A percentile compares a stretch with the other conserved stretches of the same genome.
phyloP scores from a whole-genome alignment of 2,113 vertebrate genomes.

The Martes martes region DNA sequence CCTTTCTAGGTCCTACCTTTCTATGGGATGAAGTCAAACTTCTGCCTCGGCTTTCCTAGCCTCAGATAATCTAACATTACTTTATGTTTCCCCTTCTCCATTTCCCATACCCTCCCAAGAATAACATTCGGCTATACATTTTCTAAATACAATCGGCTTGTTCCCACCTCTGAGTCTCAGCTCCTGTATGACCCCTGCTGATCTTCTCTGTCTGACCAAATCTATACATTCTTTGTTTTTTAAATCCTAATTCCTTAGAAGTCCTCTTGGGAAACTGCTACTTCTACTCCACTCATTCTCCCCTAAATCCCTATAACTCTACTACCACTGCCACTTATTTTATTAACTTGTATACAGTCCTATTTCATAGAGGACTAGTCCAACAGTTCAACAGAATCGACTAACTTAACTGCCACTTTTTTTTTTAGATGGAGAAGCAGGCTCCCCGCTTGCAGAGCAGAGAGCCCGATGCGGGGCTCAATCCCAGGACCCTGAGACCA shows the following conservation, averaged over 20 bases:
- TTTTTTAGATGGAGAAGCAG: no score
- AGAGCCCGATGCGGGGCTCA: no score
- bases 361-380: not conserved
- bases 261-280: not conserved
- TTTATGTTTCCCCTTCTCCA: not conserved
- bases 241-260: not conserved
- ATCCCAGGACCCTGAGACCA: no score
- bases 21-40: not conserved
- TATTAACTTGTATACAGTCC: not conserved
- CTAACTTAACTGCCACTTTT: not conserved
- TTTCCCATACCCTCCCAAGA: not conserved
- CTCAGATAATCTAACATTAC: not conserved
- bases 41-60: not conserved
- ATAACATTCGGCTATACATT: not conserved
- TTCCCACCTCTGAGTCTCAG: not conserved
- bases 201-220: not conserved
- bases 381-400: not conserved
- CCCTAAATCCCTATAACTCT: not conserved
- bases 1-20: not conserved
- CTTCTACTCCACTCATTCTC: not conserved
- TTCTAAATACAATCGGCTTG: not conserved
- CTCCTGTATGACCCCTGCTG: not conserved
- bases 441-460: no score
- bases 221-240: not conserved
- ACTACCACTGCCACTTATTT: not conserved